Percentiles rank a stretch among this genome's conserved stretches.
Evolutionary conservation across 2,113 vertebrate genomes (phyloP).

Genomic region (Lepisosteus oculatus): DNA sequence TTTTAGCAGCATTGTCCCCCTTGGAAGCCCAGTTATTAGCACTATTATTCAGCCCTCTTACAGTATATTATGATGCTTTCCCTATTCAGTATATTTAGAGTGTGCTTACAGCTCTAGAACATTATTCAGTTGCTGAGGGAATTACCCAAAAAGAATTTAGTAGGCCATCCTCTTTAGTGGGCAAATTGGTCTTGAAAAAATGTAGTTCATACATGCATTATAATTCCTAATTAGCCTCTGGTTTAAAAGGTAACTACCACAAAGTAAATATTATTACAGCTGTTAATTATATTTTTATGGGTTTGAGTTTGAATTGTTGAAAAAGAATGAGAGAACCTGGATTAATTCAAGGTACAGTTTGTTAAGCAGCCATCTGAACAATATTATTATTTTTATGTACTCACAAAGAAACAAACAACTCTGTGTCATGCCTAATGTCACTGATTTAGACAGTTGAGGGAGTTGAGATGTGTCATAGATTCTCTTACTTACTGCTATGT

Average conservation of each 20-base stretch:
- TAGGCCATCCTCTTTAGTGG: constrained; percentile 22
- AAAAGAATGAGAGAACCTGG: no score
- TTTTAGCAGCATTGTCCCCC: constrained; percentile 16
- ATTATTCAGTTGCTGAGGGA: constrained; percentile 25
- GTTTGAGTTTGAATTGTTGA: no score
- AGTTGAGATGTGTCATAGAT: no score
- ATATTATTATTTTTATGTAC: no score
- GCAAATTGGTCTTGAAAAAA: constrained; percentile 31
- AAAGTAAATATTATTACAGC: not conserved
- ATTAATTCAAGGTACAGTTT: no score
- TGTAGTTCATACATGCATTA: constrained; percentile 43
- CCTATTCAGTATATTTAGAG: not conserved
- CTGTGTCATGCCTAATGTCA: no score
- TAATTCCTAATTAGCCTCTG: constrained; percentile 46
- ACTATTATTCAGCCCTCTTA: constrained; percentile 22
- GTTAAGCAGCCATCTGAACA: no score
- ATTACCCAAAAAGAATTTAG: constrained; percentile 34
- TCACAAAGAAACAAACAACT: no score
- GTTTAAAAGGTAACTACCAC: constrained; percentile 46
- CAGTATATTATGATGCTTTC: not conserved
- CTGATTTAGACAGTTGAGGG: no score
- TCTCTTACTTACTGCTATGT: no score
- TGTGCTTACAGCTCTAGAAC: constrained; percentile 12
- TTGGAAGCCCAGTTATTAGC: constrained; percentile 22
- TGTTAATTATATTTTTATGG: not conserved